Evolutionary conservation across 2,797 vertebrate genomes (phyloP), one percentile per base, ranked within the genome.

Genomic region (Parambassis ranga): DNA sequence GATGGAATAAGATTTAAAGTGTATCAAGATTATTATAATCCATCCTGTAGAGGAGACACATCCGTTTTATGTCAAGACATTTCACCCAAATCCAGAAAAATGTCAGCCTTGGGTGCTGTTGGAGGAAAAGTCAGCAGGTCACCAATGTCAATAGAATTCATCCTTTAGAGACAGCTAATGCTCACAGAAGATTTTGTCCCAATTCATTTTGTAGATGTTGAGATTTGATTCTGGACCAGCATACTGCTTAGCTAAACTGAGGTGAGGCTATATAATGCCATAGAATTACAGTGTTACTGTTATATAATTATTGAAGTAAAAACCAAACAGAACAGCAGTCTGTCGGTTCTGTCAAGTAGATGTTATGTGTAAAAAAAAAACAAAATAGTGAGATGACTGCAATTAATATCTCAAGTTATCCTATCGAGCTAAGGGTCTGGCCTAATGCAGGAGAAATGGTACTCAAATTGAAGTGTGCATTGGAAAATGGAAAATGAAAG

Each of bases 401-500:
- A 82, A 77, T 85, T 72, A 79, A 70, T 70, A 73, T 65, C 48
- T 79, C n/a, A 49, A 76, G 75, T 71, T 65, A 60, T 77, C 71
- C 68, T 39, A 51, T 84, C 5, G 38, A 78, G 66, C 77, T 47
- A 49, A 74, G 75, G 48, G 82, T 77, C 75, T 74, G 38, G 72
- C 48, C 72, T 76, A 65, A 61, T 71, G 68, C n/a, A 10, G 28
- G 47, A 57, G 73, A 47, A 71, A 65, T 23, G 61, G 62, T 71
- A 56, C 78, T 82, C 39, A 6, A 82, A 65, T 55, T 82, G 73
- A 77, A 79, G 77, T 68, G 59, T 65, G 67, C 35, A 36, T 59
- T 50, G 58, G 51, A 72, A 81, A 84, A 85, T 56, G 57, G 52
- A 57, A 81, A 85, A 84, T 75, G 74, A 77, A 80, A 79, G 72